A percentile compares a stretch with the other conserved stretches of the same genome.
Conservation (phyloP, 2,113 vertebrate species). For the Menura novaehollandiae region DNA sequence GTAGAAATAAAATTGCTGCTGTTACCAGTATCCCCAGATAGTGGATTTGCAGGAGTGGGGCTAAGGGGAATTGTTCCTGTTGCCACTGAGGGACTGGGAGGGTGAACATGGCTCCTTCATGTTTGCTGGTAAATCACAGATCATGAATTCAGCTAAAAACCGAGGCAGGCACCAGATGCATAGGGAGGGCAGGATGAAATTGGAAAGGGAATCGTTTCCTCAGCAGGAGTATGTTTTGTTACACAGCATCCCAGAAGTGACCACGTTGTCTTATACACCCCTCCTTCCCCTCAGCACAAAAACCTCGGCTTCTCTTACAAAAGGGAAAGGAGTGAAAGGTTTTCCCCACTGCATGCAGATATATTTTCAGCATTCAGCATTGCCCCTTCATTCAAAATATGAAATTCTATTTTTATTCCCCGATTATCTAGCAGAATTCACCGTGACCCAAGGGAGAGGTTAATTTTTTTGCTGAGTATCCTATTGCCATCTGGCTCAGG, state of each 20-base stretch:
- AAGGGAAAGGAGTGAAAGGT: neutral
- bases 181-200: neutral
- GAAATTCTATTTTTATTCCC: slow-evolving; percentile 24
- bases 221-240: neutral
- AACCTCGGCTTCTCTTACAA: neutral
- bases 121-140: neutral
- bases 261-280: neutral
- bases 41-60: neutral
- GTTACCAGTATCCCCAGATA: neutral
- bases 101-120: neutral
- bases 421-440: neutral
- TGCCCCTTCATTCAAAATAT: neutral
- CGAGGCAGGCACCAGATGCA: neutral
- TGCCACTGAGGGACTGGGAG: neutral
- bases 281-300: neutral
- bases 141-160: neutral
- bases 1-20: neutral
- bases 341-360: neutral
- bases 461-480: neutral
- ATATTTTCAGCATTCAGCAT: neutral
- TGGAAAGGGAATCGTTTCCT: neutral
- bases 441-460: neutral
- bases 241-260: neutral
- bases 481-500: neutral
- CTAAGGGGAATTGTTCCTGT: neutral